Evolutionary conservation across 92 coral and sea anemone species (phyloP), one percentile per base, ranked within the genome.

Genomic region (Phymanthus crucifer): DNA sequence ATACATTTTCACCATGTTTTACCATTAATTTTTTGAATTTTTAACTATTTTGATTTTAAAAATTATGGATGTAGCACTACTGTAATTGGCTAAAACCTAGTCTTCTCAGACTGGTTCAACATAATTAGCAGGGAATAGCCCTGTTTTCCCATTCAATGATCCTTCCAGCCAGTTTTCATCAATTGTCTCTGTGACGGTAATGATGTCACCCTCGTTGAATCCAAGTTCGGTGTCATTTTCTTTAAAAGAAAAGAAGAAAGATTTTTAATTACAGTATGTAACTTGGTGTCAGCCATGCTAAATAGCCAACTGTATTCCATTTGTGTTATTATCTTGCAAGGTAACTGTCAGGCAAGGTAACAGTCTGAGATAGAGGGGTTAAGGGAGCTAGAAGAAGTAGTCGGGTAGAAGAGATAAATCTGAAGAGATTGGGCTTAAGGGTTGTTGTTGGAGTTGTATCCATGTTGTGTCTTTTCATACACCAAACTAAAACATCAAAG

Each of bases 91-190:
- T 19, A 32, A 76, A 48, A 27, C 27, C 16, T 38, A 31, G 19
- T 27, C 66, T 64, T 36, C 33, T 73, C 69, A 90, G 72, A 84
- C 46, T 66, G 83, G 79, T 45, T 95, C 98, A 29, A 91, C 99
- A 70, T 95, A 95, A 81, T 95, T 95, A 47, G 90, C 71, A 4
- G 99, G 99, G 70, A 95, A 95, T 61, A 88, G 88, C 16, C 99
- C 99, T 27, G 87, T 79, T 58, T 81, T 88, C 29, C 99, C 99
- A 50, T 89, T 68, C 3, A 86, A 12, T 1, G 95, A 85, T 43
- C 99, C 99, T 26, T 90, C 91, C 34, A 93, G 70, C 99, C 99
- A 95, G 77, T 95, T 95, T 69, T 95, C 99, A 32, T 95, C 99
- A 67, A 95, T 85, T 40, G 87, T 87, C 43, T 90, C 94, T 0